Base-by-base conservation (phyloP, 2,113 vertebrate genomes). In the Myiopsitta monachus region DNA sequence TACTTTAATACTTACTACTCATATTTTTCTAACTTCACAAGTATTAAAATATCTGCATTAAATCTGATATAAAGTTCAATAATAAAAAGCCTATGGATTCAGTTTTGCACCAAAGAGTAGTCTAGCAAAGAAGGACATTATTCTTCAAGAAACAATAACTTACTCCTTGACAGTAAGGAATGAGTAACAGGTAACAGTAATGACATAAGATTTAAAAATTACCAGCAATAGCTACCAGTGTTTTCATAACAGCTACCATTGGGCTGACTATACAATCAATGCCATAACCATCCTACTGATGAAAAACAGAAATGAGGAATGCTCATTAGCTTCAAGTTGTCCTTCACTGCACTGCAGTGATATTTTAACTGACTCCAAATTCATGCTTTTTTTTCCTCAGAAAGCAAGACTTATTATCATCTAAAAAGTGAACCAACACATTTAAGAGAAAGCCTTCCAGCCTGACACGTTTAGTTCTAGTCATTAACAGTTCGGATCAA, bases 401-500 rank as follows among this genome's bases (percentile, higher is more conserved):
- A 88, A 83, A 70, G 33, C 33, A 43, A 41, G 22, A 39, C 64
- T 72, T 83, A 21, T 77, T 62, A 76, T 30, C 36, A 64, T 46
- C 67, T 73, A 91, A 83, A 31, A 66, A 87, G 17, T 6, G 17
- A 83, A 84, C 47, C 31, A 62, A 39, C 23, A 59, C 3, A 7
- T 70, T 75, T 52, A 51, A 76, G 44, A 54, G 67, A 87, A 87
- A 79, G 87, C 66, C 74, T 91, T 83, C 87, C 63, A 86, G 74
- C 41, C 70, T 44, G 61, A 46, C 81, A 74, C 19, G 1, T 88
- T 95, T 61, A 76, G 83, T 64, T 85, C 55, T 31, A 68, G 85
- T 92, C 83, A 90, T 90, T 85, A 95, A 73, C 57, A 83, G 86
- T 1, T 83, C 76, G 90, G 95, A 89, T 97, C 95, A 85, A 88